Base-by-base conservation (phyloP, 2,113 vertebrate species). In the Vulpes lagopus region DNA sequence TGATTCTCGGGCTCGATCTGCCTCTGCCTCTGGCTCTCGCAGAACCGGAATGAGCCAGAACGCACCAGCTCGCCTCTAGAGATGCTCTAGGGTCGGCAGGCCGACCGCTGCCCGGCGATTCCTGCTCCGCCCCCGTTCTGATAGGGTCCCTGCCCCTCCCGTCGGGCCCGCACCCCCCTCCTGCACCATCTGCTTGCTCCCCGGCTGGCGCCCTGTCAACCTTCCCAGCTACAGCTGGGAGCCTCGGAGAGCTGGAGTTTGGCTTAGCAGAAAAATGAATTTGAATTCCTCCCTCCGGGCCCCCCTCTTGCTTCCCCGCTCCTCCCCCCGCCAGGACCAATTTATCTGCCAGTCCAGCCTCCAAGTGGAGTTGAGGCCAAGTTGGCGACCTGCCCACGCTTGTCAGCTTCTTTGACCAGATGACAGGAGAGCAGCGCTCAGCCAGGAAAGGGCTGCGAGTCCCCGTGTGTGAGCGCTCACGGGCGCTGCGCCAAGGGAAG, bases 311-410 rank as follows among this genome's bases (percentile, higher is more conserved):
- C 57, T 2, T 17, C 1, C 76, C 69, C 91, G 30, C 89, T 38
- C 30, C 0, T 27, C 83, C 89, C 69, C 82, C 12, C 89, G 69
- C 89, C 80, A 97, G 94, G 91, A 81, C 94, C 83, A 82, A 85
- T 96, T 91, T 91, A 91, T 97, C 96, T 96, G 97, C 95, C 97
- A 96, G 97, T 85, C 97, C 95, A 89, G 83, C 89, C 96, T 96
- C 96, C 79, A 43, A 81, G 95, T n/a, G 51, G 93, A 89, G 93
- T 17, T 25, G 76, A 64, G 97, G 97, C 96, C 97, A 96, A 96
- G 80, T 11, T 96, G 97, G 98, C 96, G 5, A 19, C 65, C 67
- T 92, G 97, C 97, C 96, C 88, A 19, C 2, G 22, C 95, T 87
- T 64, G 69, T 97, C 97, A 95, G 94, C 95, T 84, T 94, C 96